Evolutionary conservation across 2,113 vertebrate species (phyloP).

Genomic region (Chaenogobius annularis): DNA sequence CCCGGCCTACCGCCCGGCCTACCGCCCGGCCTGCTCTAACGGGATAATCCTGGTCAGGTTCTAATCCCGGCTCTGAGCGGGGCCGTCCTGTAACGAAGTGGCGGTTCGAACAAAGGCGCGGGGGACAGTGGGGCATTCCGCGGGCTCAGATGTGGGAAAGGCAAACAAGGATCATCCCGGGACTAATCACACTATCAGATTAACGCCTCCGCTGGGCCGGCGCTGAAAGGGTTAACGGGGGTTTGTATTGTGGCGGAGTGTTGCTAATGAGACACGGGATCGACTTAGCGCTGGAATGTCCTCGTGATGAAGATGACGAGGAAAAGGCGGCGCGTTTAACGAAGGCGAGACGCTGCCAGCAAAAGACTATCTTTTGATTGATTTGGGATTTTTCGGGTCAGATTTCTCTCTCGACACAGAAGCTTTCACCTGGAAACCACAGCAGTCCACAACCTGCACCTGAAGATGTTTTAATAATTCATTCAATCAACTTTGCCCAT

Average conservation of each 20-base stretch:
- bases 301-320: not conserved
- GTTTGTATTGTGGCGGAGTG: not conserved
- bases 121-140: constrained; percentile 1
- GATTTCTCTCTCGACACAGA: too few species aligned
- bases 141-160: not conserved
- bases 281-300: not conserved
- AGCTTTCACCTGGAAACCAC: too few species aligned
- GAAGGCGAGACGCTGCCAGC: too few species aligned
- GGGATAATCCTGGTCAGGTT: constrained; percentile 1
- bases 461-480: too few species aligned
- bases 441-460: too few species aligned
- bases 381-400: too few species aligned
- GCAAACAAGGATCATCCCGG: constrained; percentile 5
- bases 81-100: not conserved
- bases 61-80: constrained; percentile 1
- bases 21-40: not conserved
- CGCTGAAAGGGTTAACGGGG: not conserved
- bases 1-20: too few species aligned
- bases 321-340: not conserved
- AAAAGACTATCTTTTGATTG: too few species aligned
- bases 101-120: not conserved
- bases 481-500: too few species aligned
- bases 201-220: not conserved
- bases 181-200: not conserved
- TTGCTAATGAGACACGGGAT: not conserved